Conservation (phyloP, 2,888 invertebrate genomes). For the Acrobeloides nanus region DNA sequence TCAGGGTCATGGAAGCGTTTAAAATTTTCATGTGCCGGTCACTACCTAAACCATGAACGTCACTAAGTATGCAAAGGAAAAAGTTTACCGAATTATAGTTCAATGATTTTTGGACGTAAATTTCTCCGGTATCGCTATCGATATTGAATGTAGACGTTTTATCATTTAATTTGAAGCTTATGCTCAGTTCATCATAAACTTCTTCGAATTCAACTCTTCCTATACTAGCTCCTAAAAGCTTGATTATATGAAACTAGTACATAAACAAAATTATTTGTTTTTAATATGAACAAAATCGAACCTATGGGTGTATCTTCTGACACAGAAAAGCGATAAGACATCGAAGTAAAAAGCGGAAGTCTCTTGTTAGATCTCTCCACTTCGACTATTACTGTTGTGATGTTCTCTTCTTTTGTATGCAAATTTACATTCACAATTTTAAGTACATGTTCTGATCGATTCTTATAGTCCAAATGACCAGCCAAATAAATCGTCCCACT, state of each 20-base stretch:
- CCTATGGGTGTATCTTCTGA: constrained; percentile 20
- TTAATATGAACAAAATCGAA: too few species aligned
- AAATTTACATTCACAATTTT: too few species aligned
- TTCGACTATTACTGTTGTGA: constrained; percentile 31
- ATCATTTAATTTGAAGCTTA: constrained; percentile 28
- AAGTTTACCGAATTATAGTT: too few species aligned
- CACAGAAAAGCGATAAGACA: constrained; percentile 11
- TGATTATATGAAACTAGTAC: too few species aligned
- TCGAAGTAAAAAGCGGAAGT: constrained; percentile 18
- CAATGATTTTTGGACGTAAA: constrained; percentile 71
- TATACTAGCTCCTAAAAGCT: constrained; percentile 9
- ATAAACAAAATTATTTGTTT: too few species aligned
- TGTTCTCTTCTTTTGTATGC: constrained; percentile 16
- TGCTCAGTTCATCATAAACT: constrained; percentile 20
- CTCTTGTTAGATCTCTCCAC: constrained; percentile 13
- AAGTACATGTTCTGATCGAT: constrained; percentile 8
- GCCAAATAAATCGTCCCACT: constrained; percentile 30
- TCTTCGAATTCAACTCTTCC: constrained; percentile 22
- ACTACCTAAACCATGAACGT: constrained; percentile 3
- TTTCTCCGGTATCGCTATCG: constrained; percentile 83
- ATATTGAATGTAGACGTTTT: constrained; percentile 68
- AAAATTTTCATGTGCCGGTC: background rate
- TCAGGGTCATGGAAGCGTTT: too few species aligned
- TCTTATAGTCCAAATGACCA: constrained; percentile 17
- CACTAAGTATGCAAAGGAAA: too few species aligned